Conservation (phyloP, 2,888 invertebrate species). For the Heliconius ethilla region DNA sequence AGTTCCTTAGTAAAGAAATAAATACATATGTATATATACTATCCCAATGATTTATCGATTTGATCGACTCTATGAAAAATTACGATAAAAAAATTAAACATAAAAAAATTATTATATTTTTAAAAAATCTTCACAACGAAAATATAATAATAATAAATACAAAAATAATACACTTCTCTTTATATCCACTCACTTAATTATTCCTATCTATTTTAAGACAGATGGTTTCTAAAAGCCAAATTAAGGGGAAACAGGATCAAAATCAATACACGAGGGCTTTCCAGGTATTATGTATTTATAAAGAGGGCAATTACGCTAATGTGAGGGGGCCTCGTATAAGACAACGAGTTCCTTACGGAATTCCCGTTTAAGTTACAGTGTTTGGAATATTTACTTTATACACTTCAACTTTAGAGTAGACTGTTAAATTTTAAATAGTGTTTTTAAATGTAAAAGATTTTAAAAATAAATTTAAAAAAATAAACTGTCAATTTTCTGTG, state of each 20-base stretch:
- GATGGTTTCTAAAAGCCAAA: constrained; percentile 36
- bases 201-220: constrained; percentile 28
- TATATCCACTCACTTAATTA: constrained; percentile 29
- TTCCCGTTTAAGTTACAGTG: constrained; percentile 19
- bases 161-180: constrained; percentile 3
- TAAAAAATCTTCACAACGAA: background rate
- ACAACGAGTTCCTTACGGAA: constrained; percentile 26
- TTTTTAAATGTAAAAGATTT: background rate
- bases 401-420: background rate
- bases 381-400: background rate
- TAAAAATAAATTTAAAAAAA: too few species aligned
- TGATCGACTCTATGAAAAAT: too few species aligned
- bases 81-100: background rate
- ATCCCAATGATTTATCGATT: too few species aligned
- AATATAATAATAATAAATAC: background rate
- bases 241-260: constrained; percentile 34
- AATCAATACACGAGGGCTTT: constrained; percentile 42
- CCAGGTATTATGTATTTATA: constrained; percentile 42
- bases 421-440: background rate
- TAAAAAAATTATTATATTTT: background rate
- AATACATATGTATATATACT: too few species aligned
- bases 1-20: too few species aligned
- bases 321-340: constrained; percentile 27
- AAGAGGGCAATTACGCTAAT: constrained; percentile 39
- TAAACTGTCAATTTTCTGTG: too few species aligned